Percentiles rank a stretch among this genome's conserved stretches.
Evolutionary conservation across 1,140 invertebrate genomes (phyloP).

Genomic region (Magallana ariakensis): DNA sequence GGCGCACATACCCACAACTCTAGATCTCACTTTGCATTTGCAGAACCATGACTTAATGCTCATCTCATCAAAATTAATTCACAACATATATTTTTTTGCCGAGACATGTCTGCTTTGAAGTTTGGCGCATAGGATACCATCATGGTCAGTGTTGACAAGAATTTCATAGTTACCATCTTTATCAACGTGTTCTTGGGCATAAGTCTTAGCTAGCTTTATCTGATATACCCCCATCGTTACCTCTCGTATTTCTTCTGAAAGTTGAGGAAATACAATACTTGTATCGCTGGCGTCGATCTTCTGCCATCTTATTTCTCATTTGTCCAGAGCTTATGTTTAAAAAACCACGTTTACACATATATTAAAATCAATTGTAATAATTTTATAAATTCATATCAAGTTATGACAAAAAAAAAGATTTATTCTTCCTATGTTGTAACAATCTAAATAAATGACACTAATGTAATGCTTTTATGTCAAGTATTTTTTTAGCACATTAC

Average conservation of each 20-base stretch:
- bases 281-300: too few relatives aligned
- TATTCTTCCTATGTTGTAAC: too few relatives aligned
- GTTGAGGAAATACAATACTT: too few relatives aligned
- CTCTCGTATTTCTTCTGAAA: too few relatives aligned
- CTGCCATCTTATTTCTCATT: too few relatives aligned
- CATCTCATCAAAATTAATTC: background rate
- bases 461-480: too few relatives aligned
- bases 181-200: conserved; percentile 36
- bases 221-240: too few relatives aligned
- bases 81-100: conserved; percentile 9
- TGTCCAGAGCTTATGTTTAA: background rate
- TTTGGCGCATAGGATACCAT: conserved; percentile 21
- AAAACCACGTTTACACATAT: background rate
- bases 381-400: background rate
- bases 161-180: conserved; percentile 38
- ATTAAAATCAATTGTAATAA: conserved; percentile 28
- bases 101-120: conserved; percentile 37
- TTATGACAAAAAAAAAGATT: too few relatives aligned
- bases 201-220: conserved; percentile 26
- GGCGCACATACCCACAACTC: background rate
- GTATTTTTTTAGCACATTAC: too few relatives aligned
- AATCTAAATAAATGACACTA: too few relatives aligned
- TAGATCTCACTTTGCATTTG: conserved; percentile 10
- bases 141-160: background rate
- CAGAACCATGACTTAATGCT: conserved; percentile 33